phyloP scores from a whole-genome alignment of 2,888 invertebrate genomes.

The Lapara coniferarum region DNA sequence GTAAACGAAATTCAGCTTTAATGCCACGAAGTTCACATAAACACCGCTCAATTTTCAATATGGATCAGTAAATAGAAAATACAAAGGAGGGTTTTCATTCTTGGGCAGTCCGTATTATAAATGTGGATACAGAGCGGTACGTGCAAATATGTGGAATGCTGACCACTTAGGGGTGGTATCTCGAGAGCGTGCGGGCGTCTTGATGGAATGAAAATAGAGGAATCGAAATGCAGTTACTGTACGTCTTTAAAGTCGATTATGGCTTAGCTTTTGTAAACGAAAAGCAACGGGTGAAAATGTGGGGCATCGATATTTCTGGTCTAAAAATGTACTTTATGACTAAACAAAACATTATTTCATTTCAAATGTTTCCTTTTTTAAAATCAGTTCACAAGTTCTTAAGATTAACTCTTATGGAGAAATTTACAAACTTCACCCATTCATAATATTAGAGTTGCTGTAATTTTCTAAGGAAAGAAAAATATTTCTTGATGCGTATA shows the following conservation, averaged over 20 bases:
- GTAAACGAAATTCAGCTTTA: no score
- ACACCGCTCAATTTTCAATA: constrained; percentile 1
- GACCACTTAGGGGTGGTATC: constrained; percentile 18
- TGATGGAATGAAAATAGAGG: background rate
- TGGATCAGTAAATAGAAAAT: background rate
- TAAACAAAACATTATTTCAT: no score
- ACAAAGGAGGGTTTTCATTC: constrained; percentile 19
- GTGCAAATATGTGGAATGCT: constrained; percentile 24
- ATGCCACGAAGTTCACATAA: background rate
- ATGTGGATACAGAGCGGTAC: constrained; percentile 13
- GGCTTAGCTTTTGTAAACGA: background rate
- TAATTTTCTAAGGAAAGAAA: background rate
- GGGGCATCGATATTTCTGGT: no score
- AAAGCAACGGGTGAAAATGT: no score
- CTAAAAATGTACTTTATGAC: no score
- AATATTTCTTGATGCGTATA: constrained; percentile 1
- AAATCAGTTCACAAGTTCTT: no score
- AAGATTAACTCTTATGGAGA: no score
- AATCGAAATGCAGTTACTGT: constrained; percentile 12
- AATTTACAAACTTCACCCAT: background rate
- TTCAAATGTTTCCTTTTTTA: no score
- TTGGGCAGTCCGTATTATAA: constrained; percentile 19
- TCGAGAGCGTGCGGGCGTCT: background rate
- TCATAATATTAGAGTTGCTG: background rate
- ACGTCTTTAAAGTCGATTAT: background rate